Evolutionary conservation across 30 jellyfish, hydroid and myxozoan species (phyloP), one percentile per base, ranked within the genome.

Genomic region (Pseudorhiza aurosa): DNA sequence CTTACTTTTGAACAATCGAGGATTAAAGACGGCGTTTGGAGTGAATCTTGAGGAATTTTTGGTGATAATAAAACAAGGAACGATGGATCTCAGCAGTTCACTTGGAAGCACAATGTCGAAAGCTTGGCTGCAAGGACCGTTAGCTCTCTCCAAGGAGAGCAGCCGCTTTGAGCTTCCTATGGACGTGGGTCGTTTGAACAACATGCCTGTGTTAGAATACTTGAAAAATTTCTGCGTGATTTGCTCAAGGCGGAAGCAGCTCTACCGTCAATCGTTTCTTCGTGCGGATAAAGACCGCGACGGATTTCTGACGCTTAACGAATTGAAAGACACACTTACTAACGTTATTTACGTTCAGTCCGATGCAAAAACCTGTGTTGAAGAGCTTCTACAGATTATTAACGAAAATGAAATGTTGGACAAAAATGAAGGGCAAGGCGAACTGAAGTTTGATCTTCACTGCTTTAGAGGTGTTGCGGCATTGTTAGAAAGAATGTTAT

Each of bases 81-180:
- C n/a, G n/a, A 77, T 77, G 89, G 89, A 77, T 77, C 82, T 77
- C 28, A 45, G 32, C 45, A 64, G 53, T 43, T 77, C 89, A 9
- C 8, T 21, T 53, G 4, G 44, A 18, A 14, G 36, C 8, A 56
- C 36, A 50, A 58, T 70, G 88, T 68, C 87, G 22, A 85, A 85
- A 57, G 85, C 96, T 25, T 85, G 96, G 96, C 85, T 85, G 27
- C 81, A 75, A 74, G 96, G 96, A 4, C 96, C 87, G 22, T 25
- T 85, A 57, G 96, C 96, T 40, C 46, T 85, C 37, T 85, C 88
- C 26, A 85, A 69, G 32, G 96, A 85, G 21, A 74, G 88, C 25
- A 56, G 88, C 59, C 96, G 96, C 17, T 85, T 85, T 44, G 96
- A 85, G 65, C 58, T 85, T 39, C 96, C 96, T 2, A 74, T 85